A percentile compares a stretch with the other conserved stretches of the same genome.
These are phyloP conservation scores for Platichthys flesus DNA, from an alignment of 2,113 vertebrate species.

Conservation along the genomic window DNA sequence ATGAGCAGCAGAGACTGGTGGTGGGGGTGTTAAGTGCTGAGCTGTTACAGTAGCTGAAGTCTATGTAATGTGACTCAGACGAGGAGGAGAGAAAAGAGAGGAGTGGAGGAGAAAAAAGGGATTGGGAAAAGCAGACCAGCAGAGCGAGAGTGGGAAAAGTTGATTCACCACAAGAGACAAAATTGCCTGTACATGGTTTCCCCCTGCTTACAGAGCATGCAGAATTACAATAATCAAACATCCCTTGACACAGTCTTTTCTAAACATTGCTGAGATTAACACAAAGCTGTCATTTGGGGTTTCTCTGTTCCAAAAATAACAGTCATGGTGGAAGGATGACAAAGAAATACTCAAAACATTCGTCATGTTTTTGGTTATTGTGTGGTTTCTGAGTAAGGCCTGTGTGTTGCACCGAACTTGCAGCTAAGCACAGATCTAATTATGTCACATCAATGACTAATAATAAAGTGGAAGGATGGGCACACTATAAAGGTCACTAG, in stretches of 20 bases:
- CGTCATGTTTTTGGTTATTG: background rate
- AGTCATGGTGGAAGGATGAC: background rate
- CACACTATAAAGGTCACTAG: slow-evolving; percentile 5
- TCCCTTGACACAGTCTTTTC: slow-evolving; percentile 1
- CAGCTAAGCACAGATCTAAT: slow-evolving; percentile 28
- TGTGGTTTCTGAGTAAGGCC: slow-evolving; percentile 15
- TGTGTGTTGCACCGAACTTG: slow-evolving; percentile 1
- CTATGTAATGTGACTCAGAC: slow-evolving; percentile 34
- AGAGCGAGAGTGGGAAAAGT: background rate
- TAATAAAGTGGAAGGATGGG: slow-evolving; percentile 12
- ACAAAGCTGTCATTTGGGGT: slow-evolving; percentile 31
- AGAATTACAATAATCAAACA: slow-evolving; percentile 25
- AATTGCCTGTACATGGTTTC: slow-evolving; percentile 8
- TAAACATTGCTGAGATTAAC: slow-evolving; percentile 15
- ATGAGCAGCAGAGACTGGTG: slow-evolving; percentile 32
- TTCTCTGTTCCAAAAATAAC: slow-evolving; percentile 22
- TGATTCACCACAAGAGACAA: slow-evolving; percentile 12
- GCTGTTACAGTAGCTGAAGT: slow-evolving; percentile 33
- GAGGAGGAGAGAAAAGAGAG: background rate
- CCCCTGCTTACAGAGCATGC: background rate
- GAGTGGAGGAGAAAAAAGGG: background rate
- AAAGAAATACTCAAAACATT: background rate
- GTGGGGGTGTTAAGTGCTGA: slow-evolving; percentile 40
- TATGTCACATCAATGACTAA: slow-evolving; percentile 43
- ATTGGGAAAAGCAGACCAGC: slow-evolving; percentile 17